Conservation (phyloP, 2,888 invertebrate genomes). For the Scaptomyza reducta region DNA sequence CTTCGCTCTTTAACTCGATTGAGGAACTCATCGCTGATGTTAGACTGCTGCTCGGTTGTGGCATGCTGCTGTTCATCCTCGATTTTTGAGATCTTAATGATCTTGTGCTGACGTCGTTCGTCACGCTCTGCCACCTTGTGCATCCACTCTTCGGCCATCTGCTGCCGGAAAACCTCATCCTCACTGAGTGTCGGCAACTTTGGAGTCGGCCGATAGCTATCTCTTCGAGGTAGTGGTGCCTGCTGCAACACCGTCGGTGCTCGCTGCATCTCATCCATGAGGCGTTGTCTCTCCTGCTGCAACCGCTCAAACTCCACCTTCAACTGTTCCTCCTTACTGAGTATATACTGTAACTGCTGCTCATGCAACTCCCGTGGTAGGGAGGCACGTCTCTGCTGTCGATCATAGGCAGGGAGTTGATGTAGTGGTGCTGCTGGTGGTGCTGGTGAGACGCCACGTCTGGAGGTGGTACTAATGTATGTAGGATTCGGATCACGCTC, state of each 20-base stretch:
- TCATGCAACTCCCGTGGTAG: constrained; percentile 87
- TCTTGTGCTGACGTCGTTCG: constrained; percentile 91
- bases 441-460: constrained; percentile 74
- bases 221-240: constrained; percentile 70
- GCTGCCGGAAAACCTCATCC: constrained; percentile 89
- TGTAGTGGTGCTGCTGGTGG: constrained; percentile 21
- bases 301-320: constrained; percentile 87
- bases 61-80: constrained; percentile 67
- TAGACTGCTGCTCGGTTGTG: constrained; percentile 59
- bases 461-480: constrained; percentile 80
- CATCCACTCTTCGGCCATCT: constrained; percentile 94
- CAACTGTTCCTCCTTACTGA: constrained; percentile 88
- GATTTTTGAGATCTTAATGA: constrained; percentile 90
- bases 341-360: constrained; percentile 87
- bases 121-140: constrained; percentile 91
- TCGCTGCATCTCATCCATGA: constrained; percentile 81
- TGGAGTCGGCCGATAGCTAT: constrained; percentile 74
- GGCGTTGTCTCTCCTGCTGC: constrained; percentile 86
- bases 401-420: constrained; percentile 66
- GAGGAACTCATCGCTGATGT: constrained; percentile 91
- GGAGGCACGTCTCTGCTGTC: constrained; percentile 85
- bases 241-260: constrained; percentile 61
- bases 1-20: constrained; percentile 89
- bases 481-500: constrained; percentile 82
- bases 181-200: constrained; percentile 87